These are phyloP conservation scores for Ectobius pallidus DNA, from an alignment of 2,888 invertebrate genomes.

Conservation along the genomic window DNA sequence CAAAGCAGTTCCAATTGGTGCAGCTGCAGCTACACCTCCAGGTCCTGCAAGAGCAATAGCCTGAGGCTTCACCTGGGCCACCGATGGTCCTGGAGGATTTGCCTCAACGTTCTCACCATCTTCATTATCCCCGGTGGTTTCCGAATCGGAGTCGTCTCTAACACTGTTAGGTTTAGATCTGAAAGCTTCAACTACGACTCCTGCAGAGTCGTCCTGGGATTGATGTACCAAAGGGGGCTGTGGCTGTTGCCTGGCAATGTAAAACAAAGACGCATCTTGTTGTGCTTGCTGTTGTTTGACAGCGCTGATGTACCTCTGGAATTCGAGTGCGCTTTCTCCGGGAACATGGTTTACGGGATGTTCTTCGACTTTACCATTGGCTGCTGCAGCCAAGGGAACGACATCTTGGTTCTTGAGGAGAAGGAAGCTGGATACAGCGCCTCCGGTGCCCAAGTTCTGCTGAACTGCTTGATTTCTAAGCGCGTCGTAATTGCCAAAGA, in stretches of 20 bases:
- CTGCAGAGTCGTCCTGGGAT: neutral
- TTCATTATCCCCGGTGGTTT: conserved; percentile 40
- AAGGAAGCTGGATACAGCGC: conserved; percentile 61
- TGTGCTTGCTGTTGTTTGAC: neutral
- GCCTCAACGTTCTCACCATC: conserved; percentile 45
- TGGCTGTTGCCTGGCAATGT: conserved; percentile 4
- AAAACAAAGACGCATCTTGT: neutral
- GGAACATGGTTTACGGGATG: neutral
- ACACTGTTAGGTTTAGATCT: neutral
- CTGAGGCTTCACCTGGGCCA: conserved; percentile 58
- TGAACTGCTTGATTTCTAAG: conserved; percentile 30
- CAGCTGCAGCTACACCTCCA: conserved; percentile 59
- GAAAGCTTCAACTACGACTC: conserved; percentile 23
- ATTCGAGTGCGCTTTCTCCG: conserved; percentile 5
- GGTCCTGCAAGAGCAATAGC: conserved; percentile 59
- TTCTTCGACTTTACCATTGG: conserved; percentile 7
- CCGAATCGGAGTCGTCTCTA: neutral
- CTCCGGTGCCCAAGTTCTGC: conserved; percentile 28
- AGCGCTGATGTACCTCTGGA: conserved; percentile 16
- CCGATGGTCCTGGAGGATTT: conserved; percentile 42
- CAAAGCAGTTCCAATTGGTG: conserved; percentile 58
- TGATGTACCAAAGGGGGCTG: too few species aligned
- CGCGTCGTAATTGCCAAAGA: conserved; percentile 47
- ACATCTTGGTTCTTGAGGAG: conserved; percentile 51
- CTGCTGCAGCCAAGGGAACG: neutral